phyloP scores from a whole-genome alignment of 2,797 vertebrate species.

The Mastacembelus armatus region DNA sequence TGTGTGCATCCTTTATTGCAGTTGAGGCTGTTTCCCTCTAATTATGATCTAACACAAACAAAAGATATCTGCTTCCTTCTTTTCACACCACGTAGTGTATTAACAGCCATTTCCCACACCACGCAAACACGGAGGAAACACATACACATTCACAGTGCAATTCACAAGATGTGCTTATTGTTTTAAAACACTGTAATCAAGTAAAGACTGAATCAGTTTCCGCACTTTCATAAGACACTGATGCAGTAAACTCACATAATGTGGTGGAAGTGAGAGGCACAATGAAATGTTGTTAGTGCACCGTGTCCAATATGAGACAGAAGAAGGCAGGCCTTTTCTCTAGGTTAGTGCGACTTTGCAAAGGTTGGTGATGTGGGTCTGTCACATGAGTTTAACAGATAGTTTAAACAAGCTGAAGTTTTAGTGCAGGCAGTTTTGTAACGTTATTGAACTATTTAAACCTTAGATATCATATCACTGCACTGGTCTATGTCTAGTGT shows the following conservation, averaged over 20 bases:
- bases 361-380: not conserved
- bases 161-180: slow-evolving; percentile 29
- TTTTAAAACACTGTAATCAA: slow-evolving; percentile 43
- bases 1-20: not conserved
- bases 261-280: slow-evolving; percentile 47
- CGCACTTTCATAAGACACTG: slow-evolving; percentile 27
- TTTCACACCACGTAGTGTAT: slow-evolving; percentile 23
- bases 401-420: too few species aligned
- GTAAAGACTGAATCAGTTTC: slow-evolving; percentile 14
- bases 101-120: slow-evolving; percentile 9
- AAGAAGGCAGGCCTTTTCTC: not conserved
- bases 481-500: too few species aligned
- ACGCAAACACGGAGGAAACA: slow-evolving; percentile 19
- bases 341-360: not conserved
- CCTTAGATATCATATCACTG: too few species aligned
- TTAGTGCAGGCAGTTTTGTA: too few species aligned
- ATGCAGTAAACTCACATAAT: slow-evolving; percentile 16
- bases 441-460: too few species aligned
- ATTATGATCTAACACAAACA: slow-evolving; percentile 55
- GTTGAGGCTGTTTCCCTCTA: slow-evolving; percentile 42
- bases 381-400: too few species aligned
- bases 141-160: slow-evolving; percentile 13
- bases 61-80: slow-evolving; percentile 19
- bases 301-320: slow-evolving; percentile 1
- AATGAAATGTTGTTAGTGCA: slow-evolving; percentile 12